These are phyloP conservation scores for Dryobates pubescens DNA, from an alignment of 2,797 vertebrate genomes.

Conservation along the genomic window DNA sequence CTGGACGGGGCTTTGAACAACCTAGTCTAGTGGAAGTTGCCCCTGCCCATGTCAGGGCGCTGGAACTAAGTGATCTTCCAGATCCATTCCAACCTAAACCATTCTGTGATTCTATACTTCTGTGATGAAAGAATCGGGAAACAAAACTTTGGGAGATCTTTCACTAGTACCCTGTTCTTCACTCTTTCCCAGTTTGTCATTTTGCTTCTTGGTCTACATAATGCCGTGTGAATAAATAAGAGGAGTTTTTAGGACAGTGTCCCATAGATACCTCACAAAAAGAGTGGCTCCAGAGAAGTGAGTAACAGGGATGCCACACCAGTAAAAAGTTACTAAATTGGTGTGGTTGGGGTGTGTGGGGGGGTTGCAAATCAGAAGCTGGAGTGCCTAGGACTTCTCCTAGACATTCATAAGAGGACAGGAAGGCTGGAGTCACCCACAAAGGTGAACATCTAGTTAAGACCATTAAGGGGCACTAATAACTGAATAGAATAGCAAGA, in stretches of 20 bases:
- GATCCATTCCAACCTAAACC: neutral
- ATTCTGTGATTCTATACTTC: neutral
- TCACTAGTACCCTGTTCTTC: neutral
- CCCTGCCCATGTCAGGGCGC: neutral
- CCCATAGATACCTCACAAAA: neutral
- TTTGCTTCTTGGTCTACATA: neutral
- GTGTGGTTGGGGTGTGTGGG: neutral
- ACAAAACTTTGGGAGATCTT: neutral
- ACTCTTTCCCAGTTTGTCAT: neutral
- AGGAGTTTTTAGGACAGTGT: neutral
- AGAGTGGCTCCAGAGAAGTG: neutral
- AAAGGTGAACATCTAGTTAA: neutral
- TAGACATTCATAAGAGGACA: too few relatives aligned
- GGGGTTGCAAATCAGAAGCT: neutral
- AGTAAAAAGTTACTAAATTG: neutral
- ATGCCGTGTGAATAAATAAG: neutral
- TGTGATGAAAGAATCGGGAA: neutral
- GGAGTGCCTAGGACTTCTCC: neutral
- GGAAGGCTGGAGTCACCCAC: neutral
- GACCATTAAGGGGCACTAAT: neutral
- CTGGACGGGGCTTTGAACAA: neutral
- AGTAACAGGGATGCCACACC: neutral
- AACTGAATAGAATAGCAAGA: neutral
- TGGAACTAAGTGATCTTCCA: neutral
- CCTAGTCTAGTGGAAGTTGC: neutral